phyloP scores from a whole-genome alignment of 2,113 vertebrate genomes.

The Eolophus roseicapilla region DNA sequence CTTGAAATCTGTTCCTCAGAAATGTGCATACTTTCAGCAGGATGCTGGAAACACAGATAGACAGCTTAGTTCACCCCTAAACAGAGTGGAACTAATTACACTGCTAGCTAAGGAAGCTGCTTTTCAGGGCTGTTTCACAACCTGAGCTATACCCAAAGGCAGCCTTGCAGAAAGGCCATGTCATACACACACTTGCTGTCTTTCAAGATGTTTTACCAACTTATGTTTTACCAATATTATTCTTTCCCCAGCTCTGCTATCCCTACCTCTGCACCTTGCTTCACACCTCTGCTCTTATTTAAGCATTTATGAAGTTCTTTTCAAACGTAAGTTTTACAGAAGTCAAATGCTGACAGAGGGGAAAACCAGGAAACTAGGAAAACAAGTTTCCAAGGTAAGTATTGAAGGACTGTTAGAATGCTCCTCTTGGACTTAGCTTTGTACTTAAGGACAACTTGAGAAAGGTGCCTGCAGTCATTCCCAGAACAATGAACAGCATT shows the following conservation, averaged over 20 bases:
- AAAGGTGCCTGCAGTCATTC: background rate
- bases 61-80: background rate
- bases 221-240: too few relatives aligned
- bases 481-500: background rate
- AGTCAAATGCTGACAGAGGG: background rate
- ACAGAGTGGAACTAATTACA: background rate
- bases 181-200: background rate
- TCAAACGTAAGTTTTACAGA: background rate
- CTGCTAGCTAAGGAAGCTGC: background rate
- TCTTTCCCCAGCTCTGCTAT: background rate
- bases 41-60: conserved; percentile 75
- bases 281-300: background rate
- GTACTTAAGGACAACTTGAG: background rate
- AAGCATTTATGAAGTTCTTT: background rate
- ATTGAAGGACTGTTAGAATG: background rate
- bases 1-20: conserved; percentile 92
- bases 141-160: background rate
- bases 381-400: background rate
- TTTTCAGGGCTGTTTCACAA: background rate
- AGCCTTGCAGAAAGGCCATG: background rate
- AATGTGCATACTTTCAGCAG: conserved; percentile 91
- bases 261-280: background rate
- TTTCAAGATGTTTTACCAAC: background rate
- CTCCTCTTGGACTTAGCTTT: background rate
- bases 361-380: background rate